Evolutionary conservation across 2,113 vertebrate genomes (phyloP), one percentile per base, ranked within the genome.

Genomic region (Hemicordylus capensis): DNA sequence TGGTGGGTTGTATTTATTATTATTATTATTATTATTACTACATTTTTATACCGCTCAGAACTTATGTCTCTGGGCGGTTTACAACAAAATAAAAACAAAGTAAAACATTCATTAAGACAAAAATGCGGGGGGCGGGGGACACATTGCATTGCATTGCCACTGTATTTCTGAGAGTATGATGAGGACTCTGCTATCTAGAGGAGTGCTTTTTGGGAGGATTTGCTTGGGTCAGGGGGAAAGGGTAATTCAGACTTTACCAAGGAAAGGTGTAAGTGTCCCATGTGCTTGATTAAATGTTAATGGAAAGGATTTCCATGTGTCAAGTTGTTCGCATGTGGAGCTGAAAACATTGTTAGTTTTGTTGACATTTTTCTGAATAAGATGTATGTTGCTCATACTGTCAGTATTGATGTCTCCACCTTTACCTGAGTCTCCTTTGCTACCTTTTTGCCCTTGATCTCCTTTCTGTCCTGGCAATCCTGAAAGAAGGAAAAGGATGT

Each of bases 381-480:
- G 61, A 19, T 34, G 17, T 24, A 1, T 51, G 46, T 34, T 66
- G 44, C 42, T 59, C 80, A 72, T 8, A 67, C 19, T 44, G 2
- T 72, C 11, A 42, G 22, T 9, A 56, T 19, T 3, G 56, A 8
- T 7, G n/a, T 6, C 31, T 19, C 34, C 44, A 56, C 51, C 42
- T 31, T 92, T 92, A 95, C 94, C 94, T 94, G 81, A 14, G n/a
- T 93, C 91, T 2, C 96, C 96, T 76, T 76, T 95, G 81, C 6
- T 89, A 87, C 96, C 96, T 31, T 80, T 86, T 77, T 6, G 0
- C 44, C 96, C 96, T 34, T 28, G 1, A 0, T 4, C 15, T 89
- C 96, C 96, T 79, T 85, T 88, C 0, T 0, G 54, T 8, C 93
- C 93, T 93, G 54, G 90, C 58, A 63, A 42, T 34, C 93, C 95